phyloP scores from a whole-genome alignment of 2,113 vertebrate species.

The Lichenostomus cassidix region DNA sequence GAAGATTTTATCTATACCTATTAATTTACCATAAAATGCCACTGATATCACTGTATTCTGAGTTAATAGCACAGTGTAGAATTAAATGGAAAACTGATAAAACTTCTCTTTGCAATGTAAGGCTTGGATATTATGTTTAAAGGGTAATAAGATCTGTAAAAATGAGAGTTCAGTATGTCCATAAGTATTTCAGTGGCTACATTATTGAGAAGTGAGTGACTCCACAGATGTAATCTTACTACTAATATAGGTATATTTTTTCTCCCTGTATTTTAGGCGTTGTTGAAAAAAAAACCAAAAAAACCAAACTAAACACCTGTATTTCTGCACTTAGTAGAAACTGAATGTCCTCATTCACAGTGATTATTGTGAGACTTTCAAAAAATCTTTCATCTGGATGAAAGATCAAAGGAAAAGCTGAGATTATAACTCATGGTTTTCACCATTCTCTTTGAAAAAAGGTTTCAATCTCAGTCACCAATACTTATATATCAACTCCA shows the following conservation, averaged over 20 bases:
- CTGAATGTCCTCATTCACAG: background rate
- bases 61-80: conserved; percentile 8
- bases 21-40: conserved; percentile 63
- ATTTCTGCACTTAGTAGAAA: background rate
- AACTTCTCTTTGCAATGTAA: background rate
- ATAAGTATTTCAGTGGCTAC: background rate
- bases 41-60: conserved; percentile 22
- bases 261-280: background rate
- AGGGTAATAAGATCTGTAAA: conserved; percentile 5
- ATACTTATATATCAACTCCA: background rate
- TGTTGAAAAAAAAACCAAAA: background rate
- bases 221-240: background rate
- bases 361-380: background rate
- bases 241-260: background rate
- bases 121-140: background rate
- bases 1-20: conserved; percentile 67
- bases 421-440: background rate
- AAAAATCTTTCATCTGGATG: background rate
- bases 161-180: background rate
- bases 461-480: background rate
- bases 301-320: background rate
- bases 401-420: background rate
- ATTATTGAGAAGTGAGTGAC: background rate
- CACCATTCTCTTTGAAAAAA: background rate
- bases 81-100: conserved; percentile 19